Base-by-base conservation (phyloP, 2,113 vertebrate genomes). In the Sebastes schlegelii region DNA sequence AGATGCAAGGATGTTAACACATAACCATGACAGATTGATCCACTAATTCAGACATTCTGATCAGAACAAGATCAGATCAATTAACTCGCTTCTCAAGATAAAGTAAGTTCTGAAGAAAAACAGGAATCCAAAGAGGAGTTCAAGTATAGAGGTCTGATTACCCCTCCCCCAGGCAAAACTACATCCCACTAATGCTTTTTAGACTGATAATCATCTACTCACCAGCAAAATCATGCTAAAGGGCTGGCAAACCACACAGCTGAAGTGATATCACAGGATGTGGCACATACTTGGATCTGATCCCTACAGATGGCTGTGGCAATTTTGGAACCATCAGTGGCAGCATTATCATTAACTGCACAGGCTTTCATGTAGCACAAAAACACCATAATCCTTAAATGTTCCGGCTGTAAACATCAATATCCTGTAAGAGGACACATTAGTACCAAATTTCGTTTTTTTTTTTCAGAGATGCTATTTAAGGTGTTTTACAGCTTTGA, bases 291-390 rank as follows among this genome's bases (percentile, higher is more conserved):
- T 91, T 87, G 88, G 82, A 88, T 74, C 80, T 89, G 80, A 88
- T 92, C 89, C 86, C 80, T 91, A 69, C 92, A 92, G 92, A 94
- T 92, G 91, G 87, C 82, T 57, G 76, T 75, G 80, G 87, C 78
- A 84, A 73, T 77, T 87, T 86, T 82, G 79, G 83, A 88, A 74
- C 61, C 89, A 92, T 90, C 86, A 88, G 80, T 84, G 76, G 76
- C 77, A 82, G 74, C 66, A 48, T 81, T 81, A 86, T 90, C 80
- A 82, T 90, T 82, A 90, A 83, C 87, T 48, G 73, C 85, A 63
- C 62, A 78, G 60, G 86, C 83, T 88, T 90, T 88, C 77, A 54
- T 74, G 77, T 61, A 75, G 62, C 55, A 74, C 66, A 77, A 86
- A 89, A 92, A 83, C 86, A 73, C 86, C 43, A 66, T 90, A 89